Conservation (phyloP, 2,797 vertebrate genomes). For the Cygnus olor region DNA sequence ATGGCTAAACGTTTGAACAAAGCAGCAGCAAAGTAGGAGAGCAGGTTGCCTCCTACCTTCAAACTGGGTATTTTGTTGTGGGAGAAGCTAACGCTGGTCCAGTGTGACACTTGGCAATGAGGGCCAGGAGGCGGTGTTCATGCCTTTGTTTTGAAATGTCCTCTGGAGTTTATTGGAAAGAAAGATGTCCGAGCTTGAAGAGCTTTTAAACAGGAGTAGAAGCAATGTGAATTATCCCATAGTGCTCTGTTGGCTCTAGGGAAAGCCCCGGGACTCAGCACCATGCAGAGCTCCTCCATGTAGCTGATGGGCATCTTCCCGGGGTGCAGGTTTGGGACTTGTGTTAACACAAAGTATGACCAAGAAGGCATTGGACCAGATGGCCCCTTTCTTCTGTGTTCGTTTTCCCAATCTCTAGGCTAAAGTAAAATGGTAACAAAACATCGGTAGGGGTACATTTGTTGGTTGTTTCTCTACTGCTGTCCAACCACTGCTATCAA, state of each 20-base stretch:
- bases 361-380: neutral
- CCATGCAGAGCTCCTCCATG: neutral
- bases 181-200: neutral
- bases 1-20: neutral
- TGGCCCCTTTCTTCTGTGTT: neutral
- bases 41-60: neutral
- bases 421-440: neutral
- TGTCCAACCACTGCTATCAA: neutral
- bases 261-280: neutral
- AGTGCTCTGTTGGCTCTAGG: neutral
- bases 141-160: neutral
- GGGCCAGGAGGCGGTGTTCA: neutral
- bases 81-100: neutral
- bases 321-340: neutral
- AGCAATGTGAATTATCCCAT: neutral
- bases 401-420: neutral
- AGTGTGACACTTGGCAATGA: rapidly evolving
- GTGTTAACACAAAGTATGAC: no score
- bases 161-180: neutral
- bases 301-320: neutral
- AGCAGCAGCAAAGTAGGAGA: neutral
- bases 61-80: neutral
- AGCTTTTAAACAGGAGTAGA: neutral
- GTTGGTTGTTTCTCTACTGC: neutral
- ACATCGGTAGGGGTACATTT: neutral